Evolutionary conservation across 2,888 invertebrate species (phyloP).

Genomic region (Miltochrista miniata): DNA sequence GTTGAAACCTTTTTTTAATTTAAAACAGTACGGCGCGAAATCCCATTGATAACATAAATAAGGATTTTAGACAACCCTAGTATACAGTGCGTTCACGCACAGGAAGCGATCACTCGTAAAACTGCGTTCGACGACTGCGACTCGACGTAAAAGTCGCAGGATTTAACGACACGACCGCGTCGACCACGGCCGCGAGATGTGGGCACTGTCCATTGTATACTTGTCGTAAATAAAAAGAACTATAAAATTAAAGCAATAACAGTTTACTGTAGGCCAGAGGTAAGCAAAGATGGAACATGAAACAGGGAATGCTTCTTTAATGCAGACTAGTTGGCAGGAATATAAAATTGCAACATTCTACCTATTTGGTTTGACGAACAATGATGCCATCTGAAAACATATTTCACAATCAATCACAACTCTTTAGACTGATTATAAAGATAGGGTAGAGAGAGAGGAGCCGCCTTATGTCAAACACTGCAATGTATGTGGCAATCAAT

Average conservation of each 20-base stretch:
- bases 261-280: constrained; percentile 39
- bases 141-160: constrained; percentile 38
- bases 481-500: too few relatives aligned
- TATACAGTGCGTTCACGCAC: constrained; percentile 41
- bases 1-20: too few relatives aligned
- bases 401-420: too few relatives aligned
- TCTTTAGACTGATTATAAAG: too few relatives aligned
- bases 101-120: constrained; percentile 60
- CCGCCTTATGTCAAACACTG: too few relatives aligned
- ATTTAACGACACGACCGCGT: constrained; percentile 44
- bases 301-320: constrained; percentile 15
- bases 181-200: constrained; percentile 33
- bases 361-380: too few relatives aligned
- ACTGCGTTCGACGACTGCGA: constrained; percentile 44
- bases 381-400: too few relatives aligned
- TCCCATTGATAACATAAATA: too few relatives aligned
- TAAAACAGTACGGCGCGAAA: too few relatives aligned
- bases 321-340: too few relatives aligned
- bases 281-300: constrained; percentile 16
- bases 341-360: too few relatives aligned
- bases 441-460: too few relatives aligned
- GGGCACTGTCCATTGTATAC: constrained; percentile 38
- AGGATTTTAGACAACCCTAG: constrained; percentile 1
- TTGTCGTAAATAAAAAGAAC: constrained; percentile 46
- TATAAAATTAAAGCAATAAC: constrained; percentile 48